phyloP scores from a whole-genome alignment of 2,113 vertebrate species.

The Pica pica region DNA sequence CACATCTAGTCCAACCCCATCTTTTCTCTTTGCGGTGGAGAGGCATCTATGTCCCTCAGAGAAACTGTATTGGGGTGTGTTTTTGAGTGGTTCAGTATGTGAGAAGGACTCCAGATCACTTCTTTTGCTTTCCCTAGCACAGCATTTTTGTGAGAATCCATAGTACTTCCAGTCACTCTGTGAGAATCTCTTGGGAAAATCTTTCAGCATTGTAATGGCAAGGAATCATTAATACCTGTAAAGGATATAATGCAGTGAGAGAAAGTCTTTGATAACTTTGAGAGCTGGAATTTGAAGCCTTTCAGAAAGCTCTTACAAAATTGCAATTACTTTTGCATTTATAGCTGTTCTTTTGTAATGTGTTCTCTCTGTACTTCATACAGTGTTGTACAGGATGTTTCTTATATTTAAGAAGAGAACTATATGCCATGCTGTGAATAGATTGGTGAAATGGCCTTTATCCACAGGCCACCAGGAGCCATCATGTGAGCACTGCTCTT shows the following conservation, averaged over 20 bases:
- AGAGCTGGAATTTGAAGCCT: not conserved
- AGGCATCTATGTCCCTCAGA: not conserved
- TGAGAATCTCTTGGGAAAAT: not conserved
- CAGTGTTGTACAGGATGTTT: not conserved
- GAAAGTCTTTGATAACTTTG: not conserved
- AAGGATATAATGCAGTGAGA: not conserved
- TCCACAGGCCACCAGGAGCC: not conserved
- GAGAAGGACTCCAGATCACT: not conserved
- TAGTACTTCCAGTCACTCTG: not conserved
- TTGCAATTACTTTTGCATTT: not conserved
- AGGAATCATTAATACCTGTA: not conserved
- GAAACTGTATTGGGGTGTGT: rapidly evolving
- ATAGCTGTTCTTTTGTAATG: not conserved
- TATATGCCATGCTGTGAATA: not conserved
- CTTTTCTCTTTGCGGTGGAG: not conserved
- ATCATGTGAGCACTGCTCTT: not conserved
- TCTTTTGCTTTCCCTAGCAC: not conserved
- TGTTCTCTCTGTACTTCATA: not conserved
- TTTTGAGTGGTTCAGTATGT: not conserved
- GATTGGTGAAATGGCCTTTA: not conserved
- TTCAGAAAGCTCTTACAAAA: not conserved
- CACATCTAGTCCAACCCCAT: not conserved
- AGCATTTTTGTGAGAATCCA: not conserved
- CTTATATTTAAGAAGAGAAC: not conserved
- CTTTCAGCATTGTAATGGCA: not conserved